These are phyloP conservation scores for Lysandra bellargus DNA, from an alignment of 2,888 invertebrate genomes.

Conservation along the genomic window DNA sequence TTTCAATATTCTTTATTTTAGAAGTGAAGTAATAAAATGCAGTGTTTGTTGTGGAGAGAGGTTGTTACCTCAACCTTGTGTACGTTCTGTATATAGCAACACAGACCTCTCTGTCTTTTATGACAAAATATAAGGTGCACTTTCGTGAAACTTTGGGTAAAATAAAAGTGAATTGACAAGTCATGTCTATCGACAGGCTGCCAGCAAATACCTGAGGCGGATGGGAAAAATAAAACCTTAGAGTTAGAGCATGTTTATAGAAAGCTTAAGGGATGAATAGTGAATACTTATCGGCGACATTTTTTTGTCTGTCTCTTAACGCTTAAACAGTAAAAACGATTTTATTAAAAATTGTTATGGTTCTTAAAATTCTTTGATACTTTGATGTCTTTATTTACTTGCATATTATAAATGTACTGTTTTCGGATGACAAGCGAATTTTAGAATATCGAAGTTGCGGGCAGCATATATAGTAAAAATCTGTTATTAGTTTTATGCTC, in stretches of 20 bases:
- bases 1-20: background rate
- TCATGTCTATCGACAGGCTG: background rate
- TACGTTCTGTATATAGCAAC: background rate
- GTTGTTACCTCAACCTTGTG: background rate
- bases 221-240: background rate
- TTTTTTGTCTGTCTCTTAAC: no score
- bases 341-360: no score
- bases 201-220: background rate
- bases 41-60: conserved; percentile 2
- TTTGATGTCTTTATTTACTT: no score
- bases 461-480: no score
- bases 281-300: no score
- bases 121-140: background rate
- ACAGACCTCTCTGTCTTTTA: background rate
- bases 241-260: background rate
- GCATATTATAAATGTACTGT: no score
- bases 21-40: background rate
- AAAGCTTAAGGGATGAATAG: background rate
- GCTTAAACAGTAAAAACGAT: no score
- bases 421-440: no score
- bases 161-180: background rate
- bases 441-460: no score
- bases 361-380: no score
- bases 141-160: background rate
- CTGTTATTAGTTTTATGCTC: no score